phyloP scores from a whole-genome alignment of 2,888 invertebrate genomes.

The Drosophila mayaguana region DNA sequence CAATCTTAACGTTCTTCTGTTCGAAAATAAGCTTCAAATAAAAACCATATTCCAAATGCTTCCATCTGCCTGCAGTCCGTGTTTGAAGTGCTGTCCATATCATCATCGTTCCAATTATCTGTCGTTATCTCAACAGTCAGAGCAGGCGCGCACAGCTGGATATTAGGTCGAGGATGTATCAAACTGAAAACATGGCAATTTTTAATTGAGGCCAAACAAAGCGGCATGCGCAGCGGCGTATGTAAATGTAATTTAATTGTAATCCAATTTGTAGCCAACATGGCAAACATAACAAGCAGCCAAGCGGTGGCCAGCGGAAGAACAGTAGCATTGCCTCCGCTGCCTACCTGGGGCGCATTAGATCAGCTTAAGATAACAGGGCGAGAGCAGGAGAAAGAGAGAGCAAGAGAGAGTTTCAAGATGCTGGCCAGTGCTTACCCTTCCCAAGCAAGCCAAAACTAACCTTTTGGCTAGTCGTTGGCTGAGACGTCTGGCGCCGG shows the following conservation, averaged over 20 bases:
- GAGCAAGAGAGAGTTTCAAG: conserved; percentile 11
- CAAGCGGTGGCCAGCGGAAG: conserved; percentile 19
- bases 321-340: conserved; percentile 63
- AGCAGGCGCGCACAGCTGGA: conserved; percentile 68
- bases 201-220: conserved; percentile 73
- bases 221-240: conserved; percentile 41
- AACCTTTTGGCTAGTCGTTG: conserved; percentile 14
- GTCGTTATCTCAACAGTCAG: conserved; percentile 50
- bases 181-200: conserved; percentile 58
- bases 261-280: conserved; percentile 76
- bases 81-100: conserved; percentile 14
- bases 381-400: neutral
- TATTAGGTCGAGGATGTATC: conserved; percentile 44
- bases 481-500: conserved; percentile 69
- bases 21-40: too few relatives aligned
- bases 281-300: conserved; percentile 39
- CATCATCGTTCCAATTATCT: conserved; percentile 58
- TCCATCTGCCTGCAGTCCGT: conserved; percentile 1
- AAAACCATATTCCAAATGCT: conserved; percentile 3
- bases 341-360: conserved; percentile 65
- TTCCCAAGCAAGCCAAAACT: conserved; percentile 37
- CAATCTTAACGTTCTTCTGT: neutral
- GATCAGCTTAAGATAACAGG: conserved; percentile 74
- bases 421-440: conserved; percentile 54
- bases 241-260: conserved; percentile 81